A percentile compares a stretch with the other conserved stretches of the same genome.
These are phyloP conservation scores for Allobates femoralis DNA, from an alignment of 2,797 vertebrate species.

Conservation along the genomic window DNA sequence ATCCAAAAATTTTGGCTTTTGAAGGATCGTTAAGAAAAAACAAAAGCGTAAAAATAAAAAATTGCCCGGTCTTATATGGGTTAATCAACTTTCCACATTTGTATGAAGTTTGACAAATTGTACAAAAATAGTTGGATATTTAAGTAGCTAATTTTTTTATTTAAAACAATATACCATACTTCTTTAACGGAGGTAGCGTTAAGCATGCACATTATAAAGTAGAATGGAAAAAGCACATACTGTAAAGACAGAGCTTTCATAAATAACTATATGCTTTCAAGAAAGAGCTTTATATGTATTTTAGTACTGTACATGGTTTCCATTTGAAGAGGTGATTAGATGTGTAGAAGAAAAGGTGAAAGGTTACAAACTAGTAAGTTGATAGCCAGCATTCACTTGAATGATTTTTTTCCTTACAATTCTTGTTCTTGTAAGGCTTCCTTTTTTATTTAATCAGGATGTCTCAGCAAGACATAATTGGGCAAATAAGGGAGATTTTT, in stretches of 20 bases:
- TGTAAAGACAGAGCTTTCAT: not conserved
- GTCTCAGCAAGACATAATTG: constrained; percentile 28
- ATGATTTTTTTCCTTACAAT: constrained; percentile 27
- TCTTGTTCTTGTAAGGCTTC: constrained; percentile 29
- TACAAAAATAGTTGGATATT: not conserved
- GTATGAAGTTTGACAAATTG: not conserved
- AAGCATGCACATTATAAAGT: not conserved
- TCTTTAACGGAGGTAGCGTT: not conserved
- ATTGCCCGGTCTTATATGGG: not conserved
- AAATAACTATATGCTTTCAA: constrained; percentile 15
- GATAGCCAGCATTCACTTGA: constrained; percentile 26
- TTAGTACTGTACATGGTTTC: constrained; percentile 11
- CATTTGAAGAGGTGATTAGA: constrained; percentile 23
- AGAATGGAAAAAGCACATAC: not conserved
- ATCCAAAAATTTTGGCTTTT: too few species aligned
- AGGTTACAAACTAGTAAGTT: constrained; percentile 24
- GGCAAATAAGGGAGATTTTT: constrained; percentile 27
- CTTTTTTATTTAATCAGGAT: constrained; percentile 29
- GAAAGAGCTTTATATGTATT: constrained; percentile 16
- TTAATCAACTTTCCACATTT: not conserved
- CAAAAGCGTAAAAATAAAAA: too few species aligned
- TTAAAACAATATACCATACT: not conserved
- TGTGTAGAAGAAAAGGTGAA: constrained; percentile 6
- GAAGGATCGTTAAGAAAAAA: too few species aligned
- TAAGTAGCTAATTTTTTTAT: not conserved